A percentile compares a stretch with the other conserved stretches of the same genome.
These are phyloP conservation scores for Galagoides demidoff DNA, from an alignment of 2,797 vertebrate species.

Conservation along the genomic window DNA sequence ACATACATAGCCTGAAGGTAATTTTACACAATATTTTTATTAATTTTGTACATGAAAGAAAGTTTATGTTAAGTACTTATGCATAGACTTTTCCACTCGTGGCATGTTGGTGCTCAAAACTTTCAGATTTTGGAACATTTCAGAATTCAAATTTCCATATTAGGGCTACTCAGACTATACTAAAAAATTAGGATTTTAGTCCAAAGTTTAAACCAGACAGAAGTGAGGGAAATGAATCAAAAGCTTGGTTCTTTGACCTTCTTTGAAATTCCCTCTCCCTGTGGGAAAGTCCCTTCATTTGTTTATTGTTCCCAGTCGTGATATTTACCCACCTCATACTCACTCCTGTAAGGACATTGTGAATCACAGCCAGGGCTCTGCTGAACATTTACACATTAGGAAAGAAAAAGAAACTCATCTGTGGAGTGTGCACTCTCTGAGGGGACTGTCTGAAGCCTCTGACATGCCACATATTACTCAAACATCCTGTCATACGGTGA, in stretches of 20 bases:
- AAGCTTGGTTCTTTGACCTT: not conserved
- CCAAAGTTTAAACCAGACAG: slow-evolving; percentile 22
- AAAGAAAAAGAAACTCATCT: slow-evolving; percentile 24
- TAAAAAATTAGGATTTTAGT: not conserved
- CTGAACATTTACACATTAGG: not conserved
- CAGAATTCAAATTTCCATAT: not conserved
- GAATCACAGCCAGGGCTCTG: not conserved
- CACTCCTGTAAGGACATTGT: not conserved
- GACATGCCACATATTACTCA: not conserved
- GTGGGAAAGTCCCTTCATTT: not conserved
- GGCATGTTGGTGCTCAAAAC: not conserved
- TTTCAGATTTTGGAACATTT: not conserved
- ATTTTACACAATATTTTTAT: not conserved
- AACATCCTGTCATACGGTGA: not conserved
- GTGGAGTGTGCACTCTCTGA: not conserved
- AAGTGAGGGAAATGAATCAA: slow-evolving; percentile 2
- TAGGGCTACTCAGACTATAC: not conserved
- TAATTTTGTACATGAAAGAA: not conserved
- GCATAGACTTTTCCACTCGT: not conserved
- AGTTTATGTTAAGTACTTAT: not conserved
- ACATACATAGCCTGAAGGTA: not conserved
- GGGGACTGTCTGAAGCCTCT: not conserved
- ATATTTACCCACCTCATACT: not conserved
- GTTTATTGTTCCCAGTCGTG: slow-evolving; percentile 52
- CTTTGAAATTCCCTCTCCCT: not conserved